Conservation (phyloP, 2,113 vertebrate species). For the Macrotus californicus region DNA sequence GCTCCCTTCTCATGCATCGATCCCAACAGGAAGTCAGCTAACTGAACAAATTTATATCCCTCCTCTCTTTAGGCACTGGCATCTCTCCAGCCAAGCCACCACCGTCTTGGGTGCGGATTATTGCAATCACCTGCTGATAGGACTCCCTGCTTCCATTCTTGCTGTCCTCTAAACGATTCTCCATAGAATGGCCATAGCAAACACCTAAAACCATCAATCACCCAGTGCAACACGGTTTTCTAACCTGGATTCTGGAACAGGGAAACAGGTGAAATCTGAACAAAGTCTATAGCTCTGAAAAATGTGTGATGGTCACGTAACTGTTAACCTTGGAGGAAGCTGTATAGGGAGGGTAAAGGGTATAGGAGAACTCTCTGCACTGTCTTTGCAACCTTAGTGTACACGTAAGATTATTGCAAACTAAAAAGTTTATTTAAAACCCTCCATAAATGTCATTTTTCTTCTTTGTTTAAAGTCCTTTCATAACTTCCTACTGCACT, state of each 20-base stretch:
- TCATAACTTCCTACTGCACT: neutral
- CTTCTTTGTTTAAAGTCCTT: neutral
- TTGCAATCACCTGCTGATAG: neutral
- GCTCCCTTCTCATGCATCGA: neutral
- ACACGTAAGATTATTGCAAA: neutral
- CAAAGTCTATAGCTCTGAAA: neutral
- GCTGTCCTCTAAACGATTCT: neutral
- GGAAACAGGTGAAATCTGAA: neutral
- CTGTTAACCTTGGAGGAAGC: neutral
- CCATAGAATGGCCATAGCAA: neutral
- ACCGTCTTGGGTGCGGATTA: neutral
- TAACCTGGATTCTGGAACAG: neutral
- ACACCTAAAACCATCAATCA: neutral
- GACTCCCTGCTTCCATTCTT: neutral
- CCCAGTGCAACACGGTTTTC: neutral
- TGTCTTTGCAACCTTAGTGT: neutral
- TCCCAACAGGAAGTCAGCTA: neutral
- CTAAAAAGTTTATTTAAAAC: neutral
- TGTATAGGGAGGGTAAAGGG: neutral
- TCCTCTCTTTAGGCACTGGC: neutral
- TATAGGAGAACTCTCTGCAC: neutral
- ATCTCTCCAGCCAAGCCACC: neutral
- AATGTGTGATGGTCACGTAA: neutral
- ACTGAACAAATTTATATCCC: neutral
- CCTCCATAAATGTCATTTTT: neutral